A percentile compares a stretch with the other conserved stretches of the same genome.
phyloP scores from a whole-genome alignment of 2,888 invertebrate genomes.

The Aleiodes testaceus region DNA sequence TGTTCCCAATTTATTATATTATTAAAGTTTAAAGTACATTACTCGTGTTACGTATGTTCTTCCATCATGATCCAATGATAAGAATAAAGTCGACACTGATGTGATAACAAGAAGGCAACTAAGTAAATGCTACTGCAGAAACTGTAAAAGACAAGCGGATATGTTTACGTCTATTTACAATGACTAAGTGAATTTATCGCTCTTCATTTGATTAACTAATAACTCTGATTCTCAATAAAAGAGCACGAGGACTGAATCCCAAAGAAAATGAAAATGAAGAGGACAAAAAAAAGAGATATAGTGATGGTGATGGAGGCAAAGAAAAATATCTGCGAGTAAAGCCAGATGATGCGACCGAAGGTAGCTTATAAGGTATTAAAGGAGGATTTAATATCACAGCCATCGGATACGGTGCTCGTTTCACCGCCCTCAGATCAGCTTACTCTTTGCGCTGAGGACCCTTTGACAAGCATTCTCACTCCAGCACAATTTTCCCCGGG shows the following conservation, averaged over 20 bases:
- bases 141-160: conserved; percentile 16
- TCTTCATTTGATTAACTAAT: conserved; percentile 20
- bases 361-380: conserved; percentile 57
- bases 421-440: conserved; percentile 59
- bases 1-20: no score
- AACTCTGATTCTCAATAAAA: background rate
- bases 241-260: background rate
- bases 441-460: conserved; percentile 52
- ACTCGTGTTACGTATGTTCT: conserved; percentile 17
- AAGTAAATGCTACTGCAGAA: background rate
- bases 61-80: conserved; percentile 22
- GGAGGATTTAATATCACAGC: conserved; percentile 66
- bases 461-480: conserved; percentile 60
- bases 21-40: background rate
- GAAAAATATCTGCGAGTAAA: conserved; percentile 30
- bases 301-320: background rate
- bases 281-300: background rate
- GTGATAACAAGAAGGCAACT: conserved; percentile 17
- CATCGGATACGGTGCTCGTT: conserved; percentile 59
- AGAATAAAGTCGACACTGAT: conserved; percentile 27
- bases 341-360: conserved; percentile 30
- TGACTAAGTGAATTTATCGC: conserved; percentile 9
- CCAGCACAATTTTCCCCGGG: conserved; percentile 53
- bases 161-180: conserved; percentile 23
- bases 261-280: background rate